phyloP scores from a whole-genome alignment of 2,113 vertebrate genomes.

The Clarias gariepinus region DNA sequence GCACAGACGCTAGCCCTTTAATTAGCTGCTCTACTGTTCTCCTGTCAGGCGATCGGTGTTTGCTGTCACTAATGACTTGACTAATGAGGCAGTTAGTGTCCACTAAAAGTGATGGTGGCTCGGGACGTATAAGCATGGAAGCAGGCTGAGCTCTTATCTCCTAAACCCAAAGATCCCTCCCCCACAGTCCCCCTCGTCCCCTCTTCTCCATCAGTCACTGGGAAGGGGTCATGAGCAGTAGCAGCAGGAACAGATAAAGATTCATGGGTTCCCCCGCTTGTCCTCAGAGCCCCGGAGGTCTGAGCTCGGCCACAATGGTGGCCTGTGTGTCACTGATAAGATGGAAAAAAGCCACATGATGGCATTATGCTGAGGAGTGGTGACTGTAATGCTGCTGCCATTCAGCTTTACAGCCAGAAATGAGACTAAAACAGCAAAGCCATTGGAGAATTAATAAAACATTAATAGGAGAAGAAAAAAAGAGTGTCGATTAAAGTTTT shows the following conservation, averaged over 20 bases:
- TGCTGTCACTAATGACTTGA: conserved; percentile 87
- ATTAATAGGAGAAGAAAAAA: neutral
- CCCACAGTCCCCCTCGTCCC: conserved; percentile 31
- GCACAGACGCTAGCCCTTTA: conserved; percentile 73
- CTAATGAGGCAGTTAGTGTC: conserved; percentile 93
- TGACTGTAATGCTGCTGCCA: conserved; percentile 7
- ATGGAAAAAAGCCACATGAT: conserved; percentile 31
- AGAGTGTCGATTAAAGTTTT: neutral
- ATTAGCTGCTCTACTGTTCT: conserved; percentile 83
- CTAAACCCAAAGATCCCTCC: conserved; percentile 58
- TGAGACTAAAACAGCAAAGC: conserved; percentile 36
- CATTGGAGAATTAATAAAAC: neutral
- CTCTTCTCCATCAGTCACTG: conserved; percentile 51
- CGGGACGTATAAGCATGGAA: conserved; percentile 66
- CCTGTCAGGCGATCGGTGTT: conserved; percentile 81
- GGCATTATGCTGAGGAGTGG: conserved; percentile 54
- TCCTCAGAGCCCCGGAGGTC: conserved; percentile 58
- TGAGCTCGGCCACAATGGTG: conserved; percentile 59
- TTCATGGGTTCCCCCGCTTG: conserved; percentile 56
- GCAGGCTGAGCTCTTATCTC: conserved; percentile 62
- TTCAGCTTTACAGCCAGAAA: conserved; percentile 6
- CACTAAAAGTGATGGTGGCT: conserved; percentile 79
- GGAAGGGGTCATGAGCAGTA: conserved; percentile 58
- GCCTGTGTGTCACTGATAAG: conserved; percentile 71
- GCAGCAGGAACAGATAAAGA: conserved; percentile 71